These are phyloP conservation scores for Tympanuchus pallidicinctus DNA, from an alignment of 2,113 vertebrate genomes.

Conservation along the genomic window DNA sequence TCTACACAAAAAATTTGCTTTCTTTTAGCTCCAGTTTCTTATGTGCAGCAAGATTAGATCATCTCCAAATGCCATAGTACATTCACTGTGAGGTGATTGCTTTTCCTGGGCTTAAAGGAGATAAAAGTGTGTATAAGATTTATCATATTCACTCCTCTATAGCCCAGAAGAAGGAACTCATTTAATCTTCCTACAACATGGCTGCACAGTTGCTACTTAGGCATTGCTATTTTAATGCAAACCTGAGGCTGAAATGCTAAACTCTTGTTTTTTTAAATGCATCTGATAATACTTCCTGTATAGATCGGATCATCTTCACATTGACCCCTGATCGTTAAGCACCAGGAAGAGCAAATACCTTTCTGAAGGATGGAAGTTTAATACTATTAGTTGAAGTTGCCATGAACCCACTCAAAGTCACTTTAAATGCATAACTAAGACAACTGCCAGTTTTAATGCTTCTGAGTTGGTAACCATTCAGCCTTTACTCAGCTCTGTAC, in stretches of 20 bases:
- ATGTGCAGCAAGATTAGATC: not conserved
- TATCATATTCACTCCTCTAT: not conserved
- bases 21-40: not conserved
- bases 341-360: not conserved
- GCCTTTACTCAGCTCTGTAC: not conserved
- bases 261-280: not conserved
- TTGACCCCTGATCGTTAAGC: not conserved
- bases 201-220: not conserved
- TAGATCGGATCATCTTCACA: not conserved
- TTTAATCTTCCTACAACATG: not conserved
- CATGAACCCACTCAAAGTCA: not conserved
- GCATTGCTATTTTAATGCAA: not conserved
- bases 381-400: not conserved
- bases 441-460: not conserved
- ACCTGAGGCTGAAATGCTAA: not conserved
- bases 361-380: not conserved
- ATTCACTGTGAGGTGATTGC: not conserved
- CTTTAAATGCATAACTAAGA: not conserved
- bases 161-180: not conserved
- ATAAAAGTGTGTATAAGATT: not conserved
- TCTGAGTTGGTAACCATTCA: not conserved
- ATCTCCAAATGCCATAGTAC: not conserved
- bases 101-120: not conserved
- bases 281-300: not conserved
- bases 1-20: not conserved